phyloP scores from a whole-genome alignment of 1,140 invertebrate genomes.

The Nephila pilipes region DNA sequence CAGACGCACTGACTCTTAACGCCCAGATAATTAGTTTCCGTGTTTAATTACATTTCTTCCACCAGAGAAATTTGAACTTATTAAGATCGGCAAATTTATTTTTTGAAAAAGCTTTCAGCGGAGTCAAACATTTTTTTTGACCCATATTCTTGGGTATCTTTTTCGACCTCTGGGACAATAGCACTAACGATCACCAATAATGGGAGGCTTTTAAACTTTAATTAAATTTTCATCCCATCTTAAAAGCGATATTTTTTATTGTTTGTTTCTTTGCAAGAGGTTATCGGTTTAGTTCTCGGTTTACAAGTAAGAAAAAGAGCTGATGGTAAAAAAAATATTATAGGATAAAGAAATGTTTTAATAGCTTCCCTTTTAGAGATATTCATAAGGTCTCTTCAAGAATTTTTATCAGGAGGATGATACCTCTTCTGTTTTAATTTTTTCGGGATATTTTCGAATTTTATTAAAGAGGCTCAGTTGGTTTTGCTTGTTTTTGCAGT shows the following conservation, averaged over 20 bases:
- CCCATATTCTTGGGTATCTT: not conserved
- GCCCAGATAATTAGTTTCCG: conserved; percentile 27
- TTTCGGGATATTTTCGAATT: not conserved
- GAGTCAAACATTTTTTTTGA: not conserved
- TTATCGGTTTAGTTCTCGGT: conserved; percentile 20
- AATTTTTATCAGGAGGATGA: conserved; percentile 11
- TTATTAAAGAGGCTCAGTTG: not conserved
- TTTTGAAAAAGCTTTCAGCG: conserved; percentile 18
- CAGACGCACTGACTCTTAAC: conserved; percentile 7
- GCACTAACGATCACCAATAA: conserved; percentile 5
- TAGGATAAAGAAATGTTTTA: conserved; percentile 5
- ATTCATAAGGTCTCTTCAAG: not conserved
- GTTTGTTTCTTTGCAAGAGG: conserved; percentile 12
- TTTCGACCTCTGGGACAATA: conserved; percentile 4
- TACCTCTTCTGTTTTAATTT: not conserved
- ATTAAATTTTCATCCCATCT: conserved; percentile 45
- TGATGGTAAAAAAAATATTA: not conserved
- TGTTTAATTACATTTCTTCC: conserved; percentile 57
- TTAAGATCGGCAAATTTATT: conserved; percentile 31
- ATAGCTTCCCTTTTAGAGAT: not conserved
- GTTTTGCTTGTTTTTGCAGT: not conserved
- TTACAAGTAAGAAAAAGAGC: not conserved
- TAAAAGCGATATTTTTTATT: conserved; percentile 26
- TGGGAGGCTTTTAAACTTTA: conserved; percentile 33
- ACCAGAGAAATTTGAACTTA: conserved; percentile 27